These are phyloP conservation scores for Graptemys geographica DNA, from an alignment of 2,797 vertebrate species.

Conservation along the genomic window DNA sequence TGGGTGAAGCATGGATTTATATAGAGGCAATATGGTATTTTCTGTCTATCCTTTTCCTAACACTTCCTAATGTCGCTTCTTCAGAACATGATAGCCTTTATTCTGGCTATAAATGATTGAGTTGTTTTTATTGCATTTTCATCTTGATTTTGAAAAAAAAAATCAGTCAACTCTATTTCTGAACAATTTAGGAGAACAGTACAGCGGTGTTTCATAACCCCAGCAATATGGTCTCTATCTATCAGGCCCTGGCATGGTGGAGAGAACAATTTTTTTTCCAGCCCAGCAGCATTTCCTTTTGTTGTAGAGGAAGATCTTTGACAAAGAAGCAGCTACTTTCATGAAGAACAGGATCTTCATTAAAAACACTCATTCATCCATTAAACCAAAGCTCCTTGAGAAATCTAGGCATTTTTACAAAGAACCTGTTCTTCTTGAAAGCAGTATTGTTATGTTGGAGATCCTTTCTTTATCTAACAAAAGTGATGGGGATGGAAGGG, in stretches of 20 bases:
- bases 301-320: not conserved
- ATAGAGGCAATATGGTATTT: too few species aligned
- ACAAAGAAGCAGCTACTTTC: not conserved
- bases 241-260: not conserved
- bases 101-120: too few species aligned
- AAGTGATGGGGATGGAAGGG: not conserved
- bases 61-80: too few species aligned
- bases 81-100: too few species aligned
- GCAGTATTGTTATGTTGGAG: not conserved
- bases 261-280: not conserved
- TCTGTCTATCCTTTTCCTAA: too few species aligned
- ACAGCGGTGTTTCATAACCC: not conserved
- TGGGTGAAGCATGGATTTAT: too few species aligned
- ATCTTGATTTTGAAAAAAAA: too few species aligned
- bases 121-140: too few species aligned
- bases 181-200: not conserved
- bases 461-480: not conserved
- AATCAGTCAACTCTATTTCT: not conserved
- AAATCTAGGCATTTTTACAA: slow-evolving; percentile 2
- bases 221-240: rapidly evolving
- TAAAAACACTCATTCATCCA: not conserved
- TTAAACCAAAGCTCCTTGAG: not conserved
- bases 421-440: not conserved
- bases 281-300: not conserved
- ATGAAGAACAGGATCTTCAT: not conserved